These are phyloP conservation scores for Parnassius mnemosyne DNA, from an alignment of 2,888 invertebrate genomes.

Conservation along the genomic window DNA sequence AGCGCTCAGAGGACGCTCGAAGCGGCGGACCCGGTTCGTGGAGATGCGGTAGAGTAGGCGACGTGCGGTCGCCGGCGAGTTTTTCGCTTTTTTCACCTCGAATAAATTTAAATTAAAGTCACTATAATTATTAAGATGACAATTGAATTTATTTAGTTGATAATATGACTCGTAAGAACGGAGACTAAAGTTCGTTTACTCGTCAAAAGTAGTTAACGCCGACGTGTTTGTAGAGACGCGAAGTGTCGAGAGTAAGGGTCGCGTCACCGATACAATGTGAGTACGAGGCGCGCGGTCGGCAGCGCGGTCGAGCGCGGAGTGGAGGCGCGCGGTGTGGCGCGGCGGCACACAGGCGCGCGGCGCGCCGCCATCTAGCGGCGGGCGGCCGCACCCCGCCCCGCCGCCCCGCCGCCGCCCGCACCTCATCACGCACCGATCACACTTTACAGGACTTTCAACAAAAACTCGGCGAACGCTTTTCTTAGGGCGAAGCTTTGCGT, in stretches of 20 bases:
- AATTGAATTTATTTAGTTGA: not conserved
- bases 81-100: not conserved
- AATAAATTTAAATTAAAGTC: conserved; percentile 8
- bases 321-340: conserved; percentile 57
- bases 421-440: conserved; percentile 4
- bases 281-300: conserved; percentile 71
- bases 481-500: conserved; percentile 4
- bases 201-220: conserved; percentile 35
- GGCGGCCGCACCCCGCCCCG: conserved; percentile 52
- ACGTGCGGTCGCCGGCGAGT: not conserved
- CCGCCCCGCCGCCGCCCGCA: conserved; percentile 10
- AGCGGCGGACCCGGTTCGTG: conserved; percentile 1
- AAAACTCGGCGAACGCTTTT: conserved; percentile 19
- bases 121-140: not conserved
- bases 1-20: conserved; percentile 51
- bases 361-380: conserved; percentile 63
- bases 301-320: conserved; percentile 79
- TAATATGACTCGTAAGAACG: not conserved
- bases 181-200: conserved; percentile 20
- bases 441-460: conserved; percentile 25
- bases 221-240: conserved; percentile 37
- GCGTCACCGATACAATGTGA: conserved; percentile 41
- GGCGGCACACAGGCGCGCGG: conserved; percentile 70
- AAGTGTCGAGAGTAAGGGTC: conserved; percentile 66
- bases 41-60: not conserved